Evolutionary conservation across 2,797 vertebrate genomes (phyloP), one percentile per base, ranked within the genome.

Genomic region (Periophthalmus magnuspinnatus): DNA sequence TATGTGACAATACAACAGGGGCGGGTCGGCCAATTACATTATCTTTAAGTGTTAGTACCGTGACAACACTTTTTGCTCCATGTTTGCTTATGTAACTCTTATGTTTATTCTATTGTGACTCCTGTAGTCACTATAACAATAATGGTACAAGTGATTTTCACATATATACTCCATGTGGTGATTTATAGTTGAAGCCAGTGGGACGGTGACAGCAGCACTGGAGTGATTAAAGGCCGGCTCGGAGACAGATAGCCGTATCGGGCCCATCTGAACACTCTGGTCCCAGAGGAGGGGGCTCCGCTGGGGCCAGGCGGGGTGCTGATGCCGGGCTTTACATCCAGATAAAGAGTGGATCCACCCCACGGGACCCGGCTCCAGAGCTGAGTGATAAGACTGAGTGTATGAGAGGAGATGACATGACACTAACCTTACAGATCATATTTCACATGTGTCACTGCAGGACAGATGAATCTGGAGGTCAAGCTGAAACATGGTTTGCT

Each of bases 301-400:
- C 63, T 65, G 77, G 72, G 84, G 57, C 70, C 68, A 84, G 90
- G 88, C 68, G 86, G 85, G 73, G 82, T 68, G 11, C 38, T 9
- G 63, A 76, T 33, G 75, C 66, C 17, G 28, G 41, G 60, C 60
- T 68, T 76, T 72, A 75, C 41, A 47, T 36, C 28, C 34, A 77
- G 81, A 90, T 84, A 80, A 86, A 73, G 59, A 11, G 7, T 45
- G 57, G 47, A 67, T 62, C 4, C 11, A 5, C 9, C 76, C 76
- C 76, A 19, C 13, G 80, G 69, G 72, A 67, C 65, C 1, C 13
- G 28, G 71, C 71, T 75, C 14, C 64, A 22, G 17, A 33, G 60
- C 50, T 8, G 10, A 14, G 32, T 34, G 62, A 65, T 65, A 47
- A 63, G 22, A 56, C 22, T 56, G 22, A 65, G 62, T 65, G 62